Percentiles rank a stretch among this genome's conserved stretches.
Evolutionary conservation across 2,888 invertebrate species (phyloP).

Genomic region (Podabrus alpinus): DNA sequence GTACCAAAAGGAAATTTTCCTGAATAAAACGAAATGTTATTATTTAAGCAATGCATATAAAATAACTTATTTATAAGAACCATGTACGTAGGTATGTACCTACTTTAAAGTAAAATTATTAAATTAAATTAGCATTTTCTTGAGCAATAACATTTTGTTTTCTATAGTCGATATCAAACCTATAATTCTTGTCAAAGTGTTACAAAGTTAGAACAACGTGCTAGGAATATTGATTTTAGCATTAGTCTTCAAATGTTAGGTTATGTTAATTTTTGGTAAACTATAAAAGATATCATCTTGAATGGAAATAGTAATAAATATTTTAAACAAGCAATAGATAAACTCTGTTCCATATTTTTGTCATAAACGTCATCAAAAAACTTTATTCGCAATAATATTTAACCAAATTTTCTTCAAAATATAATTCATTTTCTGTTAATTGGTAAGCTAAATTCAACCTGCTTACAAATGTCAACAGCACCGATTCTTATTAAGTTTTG

Average conservation of each 20-base stretch:
- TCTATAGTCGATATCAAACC: neutral
- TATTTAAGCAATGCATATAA: neutral
- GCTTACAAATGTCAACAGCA: neutral
- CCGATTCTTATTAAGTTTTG: neutral
- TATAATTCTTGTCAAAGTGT: neutral
- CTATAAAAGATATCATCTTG: neutral
- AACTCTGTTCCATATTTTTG: neutral
- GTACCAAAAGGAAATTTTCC: too few relatives aligned
- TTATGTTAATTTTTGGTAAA: neutral
- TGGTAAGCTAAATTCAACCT: neutral
- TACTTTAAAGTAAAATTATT: too few relatives aligned
- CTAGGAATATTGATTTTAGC: neutral
- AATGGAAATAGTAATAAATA: neutral
- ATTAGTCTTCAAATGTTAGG: neutral
- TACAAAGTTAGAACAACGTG: neutral
- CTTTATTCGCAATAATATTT: neutral
- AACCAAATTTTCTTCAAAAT: neutral
- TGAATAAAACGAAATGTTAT: neutral
- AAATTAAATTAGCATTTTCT: neutral
- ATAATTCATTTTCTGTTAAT: neutral
- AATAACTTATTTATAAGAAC: too few relatives aligned
- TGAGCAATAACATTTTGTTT: neutral
- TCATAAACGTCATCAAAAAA: neutral
- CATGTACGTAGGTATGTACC: too few relatives aligned
- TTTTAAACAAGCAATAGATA: neutral